Base-by-base conservation (phyloP, 2,113 vertebrate species). In the Phodopus roborovskii region DNA sequence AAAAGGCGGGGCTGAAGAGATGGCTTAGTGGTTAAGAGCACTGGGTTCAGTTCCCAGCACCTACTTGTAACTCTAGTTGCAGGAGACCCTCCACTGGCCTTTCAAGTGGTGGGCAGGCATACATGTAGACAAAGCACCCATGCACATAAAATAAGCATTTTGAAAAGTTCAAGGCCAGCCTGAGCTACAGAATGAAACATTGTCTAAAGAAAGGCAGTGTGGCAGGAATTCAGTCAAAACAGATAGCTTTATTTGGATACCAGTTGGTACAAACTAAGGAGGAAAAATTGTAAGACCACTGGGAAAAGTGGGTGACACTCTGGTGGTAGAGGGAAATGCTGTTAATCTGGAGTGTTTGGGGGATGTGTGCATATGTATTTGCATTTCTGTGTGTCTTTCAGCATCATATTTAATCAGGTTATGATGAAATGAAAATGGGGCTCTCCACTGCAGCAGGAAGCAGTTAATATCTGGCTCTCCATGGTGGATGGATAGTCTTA, bases 381-480 rank as follows among this genome's bases (percentile, higher is more conserved):
- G 33, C 20, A 30, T 26, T 7, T 66, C 33, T 73, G 9, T 53
- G 8, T 53, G 2, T 45, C 73, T n/a, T 74, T 19, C 11, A 33
- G 6, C 11, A 11, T 1, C 1, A 1, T 10, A 8, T 39, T 10
- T 19, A 3, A 3, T 3, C 5, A 11, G 56, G 48, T 39, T 68
- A 15, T 4, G 39, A 19, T 26, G 42, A 81, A 42, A 73, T 5
- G n/a, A 45, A 42, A 50, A 22, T 3, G 4, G 13, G 15, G 24
- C 91, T 53, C 9, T 64, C 3, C 1, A 20, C 11, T 64, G 56
- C 5, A 17, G 0, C 50, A 5, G 3, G 16, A 50, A 45, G 90
- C 28, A 0, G n/a, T 8, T 42, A 45, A 20, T 39, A 17, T 12
- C 66, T 0, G 0, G 12, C 58, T 70, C n/a, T 53, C 2, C 4